Percentiles rank a stretch among this genome's conserved stretches.
Evolutionary conservation across 1,140 invertebrate genomes (phyloP).

Genomic region (Nasonia giraulti): DNA sequence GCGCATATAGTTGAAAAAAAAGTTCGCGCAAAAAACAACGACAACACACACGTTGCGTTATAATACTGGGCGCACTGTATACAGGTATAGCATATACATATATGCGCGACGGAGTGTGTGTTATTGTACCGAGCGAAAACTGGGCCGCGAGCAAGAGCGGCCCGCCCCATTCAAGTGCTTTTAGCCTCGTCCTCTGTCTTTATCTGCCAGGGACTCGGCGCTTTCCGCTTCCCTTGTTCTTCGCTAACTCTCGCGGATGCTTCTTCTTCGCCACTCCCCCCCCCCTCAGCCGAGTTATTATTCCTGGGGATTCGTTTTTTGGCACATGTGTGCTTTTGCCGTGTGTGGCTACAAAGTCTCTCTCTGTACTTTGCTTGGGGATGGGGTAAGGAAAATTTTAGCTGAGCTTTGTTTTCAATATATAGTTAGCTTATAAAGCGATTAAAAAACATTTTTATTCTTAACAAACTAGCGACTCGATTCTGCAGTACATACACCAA

Average conservation of each 20-base stretch:
- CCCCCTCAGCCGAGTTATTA: background rate
- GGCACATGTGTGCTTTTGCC: background rate
- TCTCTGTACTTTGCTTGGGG: background rate
- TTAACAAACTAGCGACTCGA: too few relatives aligned
- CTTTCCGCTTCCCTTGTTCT: conserved; percentile 20
- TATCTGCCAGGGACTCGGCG: conserved; percentile 1
- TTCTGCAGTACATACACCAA: too few relatives aligned
- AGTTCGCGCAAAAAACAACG: background rate
- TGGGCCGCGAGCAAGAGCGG: conserved; percentile 4
- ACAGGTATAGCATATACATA: background rate
- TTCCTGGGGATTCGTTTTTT: background rate
- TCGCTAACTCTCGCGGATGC: background rate
- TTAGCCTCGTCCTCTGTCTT: conserved; percentile 7
- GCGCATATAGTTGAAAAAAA: background rate
- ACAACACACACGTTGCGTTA: background rate
- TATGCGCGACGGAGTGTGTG: background rate
- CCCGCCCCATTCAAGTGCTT: conserved; percentile 34
- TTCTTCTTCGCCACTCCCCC: background rate
- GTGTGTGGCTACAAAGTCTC: background rate
- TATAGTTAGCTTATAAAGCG: too few relatives aligned
- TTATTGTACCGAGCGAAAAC: conserved; percentile 33
- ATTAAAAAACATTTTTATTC: too few relatives aligned
- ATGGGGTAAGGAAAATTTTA: too few relatives aligned
- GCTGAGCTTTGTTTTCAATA: too few relatives aligned
- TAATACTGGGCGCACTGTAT: background rate